Base-by-base conservation (phyloP, 2,797 vertebrate genomes). In the Hippoglossus hippoglossus region DNA sequence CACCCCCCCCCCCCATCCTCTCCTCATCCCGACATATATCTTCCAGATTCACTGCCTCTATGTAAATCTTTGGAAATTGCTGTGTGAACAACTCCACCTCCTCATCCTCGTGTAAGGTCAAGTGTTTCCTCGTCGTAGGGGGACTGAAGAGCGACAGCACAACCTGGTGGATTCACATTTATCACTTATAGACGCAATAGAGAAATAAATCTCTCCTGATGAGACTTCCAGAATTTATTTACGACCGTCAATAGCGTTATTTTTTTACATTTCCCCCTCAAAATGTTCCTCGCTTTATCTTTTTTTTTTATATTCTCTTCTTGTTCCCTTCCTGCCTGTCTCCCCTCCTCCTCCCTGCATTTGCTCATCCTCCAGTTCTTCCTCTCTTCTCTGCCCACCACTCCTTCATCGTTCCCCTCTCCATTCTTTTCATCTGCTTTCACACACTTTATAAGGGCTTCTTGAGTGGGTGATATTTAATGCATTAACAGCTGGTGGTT, bases 71-170 rank as follows among this genome's bases (percentile, higher is more conserved):
- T 58, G 11, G 52, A 64, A 83, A 88, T 49, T 39, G 61, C 58
- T 71, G 52, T 21, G 47, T 61, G 52, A 79, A 63, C 64, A 36
- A 12, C 36, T 6, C 65, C 31, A 9, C 55, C 31, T 22, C 55
- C 55, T 15, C 15, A 28, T 4, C 6, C 19, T 41, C 53, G 36
- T 22, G 50, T 25, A 39, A 41, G 31, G 46, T 66, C 59, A 67
- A 66, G 36, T 15, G n/a, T 28, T 1, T 51, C 61, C 24, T 49
- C 4, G 1, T 2, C 41, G 12, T 39, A 18, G 31, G 1, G 1
- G 46, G 25, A 56, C 2, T 69, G 56, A 83, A 91, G 87, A 68
- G 76, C 91, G 91, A 91, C 89, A 92, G 82, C 86, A 71, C 91
- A 79, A 67, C 83, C 92, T 85, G 77, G 80, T 93, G 92, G 91